These are phyloP conservation scores for Reticulitermes lucifugus DNA, from an alignment of 2,888 invertebrate genomes.

Conservation along the genomic window DNA sequence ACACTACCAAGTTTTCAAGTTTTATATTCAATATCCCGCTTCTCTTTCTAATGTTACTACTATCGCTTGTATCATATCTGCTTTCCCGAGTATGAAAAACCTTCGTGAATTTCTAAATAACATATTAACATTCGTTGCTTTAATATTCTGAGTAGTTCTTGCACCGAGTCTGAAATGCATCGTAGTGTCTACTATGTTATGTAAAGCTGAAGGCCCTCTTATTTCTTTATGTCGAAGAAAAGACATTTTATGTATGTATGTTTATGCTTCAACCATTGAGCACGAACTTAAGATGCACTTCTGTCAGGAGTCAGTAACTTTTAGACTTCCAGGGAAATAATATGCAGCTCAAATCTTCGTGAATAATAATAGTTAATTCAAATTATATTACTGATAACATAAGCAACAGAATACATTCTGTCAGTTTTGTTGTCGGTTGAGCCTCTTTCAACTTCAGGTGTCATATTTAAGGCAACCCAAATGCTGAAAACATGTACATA, in stretches of 20 bases:
- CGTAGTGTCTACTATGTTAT: not conserved
- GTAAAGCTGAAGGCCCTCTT: not conserved
- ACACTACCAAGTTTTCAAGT: not conserved
- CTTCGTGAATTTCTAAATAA: slow-evolving; percentile 8
- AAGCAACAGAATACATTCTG: too few relatives aligned
- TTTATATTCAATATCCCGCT: not conserved
- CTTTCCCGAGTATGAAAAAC: not conserved
- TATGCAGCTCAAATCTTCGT: too few relatives aligned
- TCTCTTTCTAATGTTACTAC: not conserved
- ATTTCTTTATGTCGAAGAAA: not conserved
- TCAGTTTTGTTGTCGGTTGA: too few relatives aligned
- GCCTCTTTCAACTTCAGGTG: too few relatives aligned
- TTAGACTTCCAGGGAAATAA: too few relatives aligned
- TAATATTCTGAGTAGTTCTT: slow-evolving; percentile 16
- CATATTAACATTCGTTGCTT: slow-evolving; percentile 29
- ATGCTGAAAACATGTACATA: too few relatives aligned
- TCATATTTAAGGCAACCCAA: too few relatives aligned
- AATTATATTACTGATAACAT: too few relatives aligned
- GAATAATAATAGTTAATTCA: too few relatives aligned
- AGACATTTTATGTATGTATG: not conserved
- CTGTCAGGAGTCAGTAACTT: too few relatives aligned
- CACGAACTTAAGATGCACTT: too few relatives aligned
- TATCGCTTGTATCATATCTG: not conserved
- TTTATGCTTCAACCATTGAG: too few relatives aligned
- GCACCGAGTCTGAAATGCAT: not conserved